Conservation (phyloP, 2,888 invertebrate genomes). For the Tetropium fuscum region DNA sequence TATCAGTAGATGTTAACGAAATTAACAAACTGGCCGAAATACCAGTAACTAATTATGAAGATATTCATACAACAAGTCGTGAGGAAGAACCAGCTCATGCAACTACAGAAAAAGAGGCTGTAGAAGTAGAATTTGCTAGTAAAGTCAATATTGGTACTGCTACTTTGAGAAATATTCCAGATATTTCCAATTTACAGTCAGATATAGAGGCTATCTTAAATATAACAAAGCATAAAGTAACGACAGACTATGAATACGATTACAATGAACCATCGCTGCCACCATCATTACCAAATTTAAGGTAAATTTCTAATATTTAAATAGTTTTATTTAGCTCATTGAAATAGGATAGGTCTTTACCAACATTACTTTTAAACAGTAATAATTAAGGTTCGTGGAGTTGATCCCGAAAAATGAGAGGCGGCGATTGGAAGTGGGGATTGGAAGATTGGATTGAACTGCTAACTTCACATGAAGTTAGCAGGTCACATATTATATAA, state of each 20-base stretch:
- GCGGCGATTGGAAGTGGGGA: too few relatives aligned
- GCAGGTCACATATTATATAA: too few relatives aligned
- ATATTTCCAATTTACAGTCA: slow-evolving; percentile 52
- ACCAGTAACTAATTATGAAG: slow-evolving; percentile 26
- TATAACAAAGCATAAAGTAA: slow-evolving; percentile 69
- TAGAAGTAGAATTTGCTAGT: slow-evolving; percentile 48
- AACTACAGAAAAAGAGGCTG: slow-evolving; percentile 35
- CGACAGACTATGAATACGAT: slow-evolving; percentile 77
- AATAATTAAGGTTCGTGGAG: too few relatives aligned
- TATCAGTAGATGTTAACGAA: slow-evolving; percentile 41
- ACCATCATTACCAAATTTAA: slow-evolving; percentile 85
- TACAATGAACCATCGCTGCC: slow-evolving; percentile 80
- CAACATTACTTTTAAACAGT: too few relatives aligned
- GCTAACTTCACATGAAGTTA: too few relatives aligned
- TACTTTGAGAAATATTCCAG: slow-evolving; percentile 60
- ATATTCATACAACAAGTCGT: slow-evolving; percentile 5
- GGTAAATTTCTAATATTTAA: slow-evolving; percentile 66
- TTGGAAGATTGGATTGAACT: too few relatives aligned
- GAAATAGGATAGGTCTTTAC: too few relatives aligned
- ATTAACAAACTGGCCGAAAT: slow-evolving; percentile 45
- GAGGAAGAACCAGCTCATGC: slow-evolving; percentile 3
- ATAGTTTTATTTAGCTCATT: too few relatives aligned
- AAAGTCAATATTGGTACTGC: slow-evolving; percentile 65
- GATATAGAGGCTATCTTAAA: slow-evolving; percentile 68
- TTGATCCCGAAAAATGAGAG: too few relatives aligned